Base-by-base conservation (phyloP, 2,797 vertebrate species). In the Rhodeus uyekii region DNA sequence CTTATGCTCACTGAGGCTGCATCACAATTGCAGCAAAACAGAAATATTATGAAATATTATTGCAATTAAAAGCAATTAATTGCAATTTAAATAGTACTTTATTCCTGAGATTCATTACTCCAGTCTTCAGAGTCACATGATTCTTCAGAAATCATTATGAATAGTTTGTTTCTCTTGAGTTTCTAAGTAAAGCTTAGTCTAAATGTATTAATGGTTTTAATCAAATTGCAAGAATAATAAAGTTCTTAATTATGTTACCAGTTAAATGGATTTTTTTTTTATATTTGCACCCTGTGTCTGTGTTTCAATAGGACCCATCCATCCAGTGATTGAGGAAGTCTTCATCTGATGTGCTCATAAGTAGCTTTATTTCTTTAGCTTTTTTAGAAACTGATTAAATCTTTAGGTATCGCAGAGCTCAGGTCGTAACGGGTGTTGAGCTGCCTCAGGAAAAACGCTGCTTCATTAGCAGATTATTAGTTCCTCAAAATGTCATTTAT, bases 401-500 rank as follows among this genome's bases (percentile, higher is more conserved):
- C 78, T 87, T 87, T 87, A 75, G 90, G 84, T 88, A 80, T 84
- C 3, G 9, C n/a, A 86, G 67, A 69, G 64, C 81, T 89, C 87
- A 89, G 90, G 86, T 82, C 76, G 29, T 68, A 76, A 77, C 88
- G 87, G 86, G 72, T 87, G 68, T 14, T 81, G 87, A 88, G 78
- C 87, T 84, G 81, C 85, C 88, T 83, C 86, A 71, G 89, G 78
- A 92, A 92, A n/a, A 91, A 92, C 80, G 80, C 83, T 84, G 89
- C 91, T 92, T 93, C 92, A 92, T 94, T 94, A 94, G 89, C 90
- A 89, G 87, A 91, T 93, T 93, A 93, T 91, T 90, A 90, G 87
- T 90, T 80, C 90, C 90, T 91, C 86, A 87, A 92, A 93, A 94
- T 94, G 93, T 93, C 93, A 94, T 73, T 7, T 82, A 80, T 89